phyloP scores from a whole-genome alignment of 2,888 invertebrate species.

The Habrosyne pyritoides region DNA sequence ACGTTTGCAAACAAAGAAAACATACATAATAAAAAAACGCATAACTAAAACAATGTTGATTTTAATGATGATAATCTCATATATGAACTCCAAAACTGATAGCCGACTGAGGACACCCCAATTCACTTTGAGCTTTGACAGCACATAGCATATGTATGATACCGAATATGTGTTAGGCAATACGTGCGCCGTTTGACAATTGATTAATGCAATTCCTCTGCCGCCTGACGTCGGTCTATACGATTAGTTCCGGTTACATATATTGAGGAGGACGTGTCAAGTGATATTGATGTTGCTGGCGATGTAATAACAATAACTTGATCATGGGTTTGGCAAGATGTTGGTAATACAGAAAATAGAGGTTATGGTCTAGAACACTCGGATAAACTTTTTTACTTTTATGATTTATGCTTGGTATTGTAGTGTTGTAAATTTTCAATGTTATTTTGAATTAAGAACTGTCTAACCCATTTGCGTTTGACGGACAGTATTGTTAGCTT shows the following conservation, averaged over 20 bases:
- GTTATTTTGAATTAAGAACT: too few species aligned
- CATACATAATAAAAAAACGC: too few species aligned
- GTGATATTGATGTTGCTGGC: slow-evolving; percentile 15
- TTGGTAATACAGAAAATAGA: not conserved
- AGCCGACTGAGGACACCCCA: slow-evolving; percentile 30
- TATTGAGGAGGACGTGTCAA: slow-evolving; percentile 32
- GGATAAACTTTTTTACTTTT: too few species aligned
- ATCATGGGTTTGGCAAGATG: not conserved
- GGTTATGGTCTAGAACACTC: too few species aligned
- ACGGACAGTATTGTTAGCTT: too few species aligned
- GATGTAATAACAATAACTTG: not conserved
- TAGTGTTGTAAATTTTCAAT: too few species aligned
- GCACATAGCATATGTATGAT: slow-evolving; percentile 37
- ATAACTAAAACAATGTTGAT: not conserved
- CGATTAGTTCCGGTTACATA: slow-evolving; percentile 39
- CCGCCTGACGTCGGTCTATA: slow-evolving; percentile 47
- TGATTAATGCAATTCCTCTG: slow-evolving; percentile 79
- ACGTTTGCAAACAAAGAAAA: too few species aligned
- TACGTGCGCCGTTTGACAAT: slow-evolving; percentile 66
- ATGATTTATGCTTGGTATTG: too few species aligned
- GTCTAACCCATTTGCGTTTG: too few species aligned
- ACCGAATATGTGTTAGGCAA: slow-evolving; percentile 52
- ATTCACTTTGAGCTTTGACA: slow-evolving; percentile 55
- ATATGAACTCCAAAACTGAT: not conserved
- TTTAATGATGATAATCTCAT: not conserved